Evolutionary conservation across 2,888 invertebrate species (phyloP).

Genomic region (Fragum fragum): DNA sequence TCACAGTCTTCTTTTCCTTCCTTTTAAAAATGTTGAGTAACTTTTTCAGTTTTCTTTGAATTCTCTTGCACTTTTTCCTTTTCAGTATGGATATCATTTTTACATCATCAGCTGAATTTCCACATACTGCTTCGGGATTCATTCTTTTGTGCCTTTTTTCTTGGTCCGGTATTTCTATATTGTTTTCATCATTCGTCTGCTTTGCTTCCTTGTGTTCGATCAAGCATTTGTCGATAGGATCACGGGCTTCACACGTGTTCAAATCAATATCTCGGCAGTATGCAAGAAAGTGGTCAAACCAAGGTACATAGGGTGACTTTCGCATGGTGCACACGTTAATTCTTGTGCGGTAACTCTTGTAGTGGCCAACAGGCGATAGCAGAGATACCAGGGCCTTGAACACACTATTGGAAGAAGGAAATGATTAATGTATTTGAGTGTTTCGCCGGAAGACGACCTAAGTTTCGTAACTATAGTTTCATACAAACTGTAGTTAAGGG

Average conservation of each 20-base stretch:
- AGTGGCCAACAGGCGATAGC: conserved; percentile 20
- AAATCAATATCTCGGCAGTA: conserved; percentile 32
- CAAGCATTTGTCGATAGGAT: too few species aligned
- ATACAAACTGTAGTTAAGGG: too few species aligned
- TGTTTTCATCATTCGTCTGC: too few species aligned
- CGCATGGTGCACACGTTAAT: not conserved
- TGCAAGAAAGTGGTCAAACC: conserved; percentile 48
- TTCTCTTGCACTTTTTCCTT: not conserved
- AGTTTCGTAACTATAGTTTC: too few species aligned
- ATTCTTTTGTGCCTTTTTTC: too few species aligned
- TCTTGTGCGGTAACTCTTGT: conserved; percentile 34
- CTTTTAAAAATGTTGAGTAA: not conserved
- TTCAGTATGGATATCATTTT: conserved; percentile 19
- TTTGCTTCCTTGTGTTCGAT: too few species aligned
- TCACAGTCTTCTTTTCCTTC: not conserved
- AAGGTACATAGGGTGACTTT: conserved; percentile 44
- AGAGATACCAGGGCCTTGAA: conserved; percentile 36
- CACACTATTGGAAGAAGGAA: conserved; percentile 29
- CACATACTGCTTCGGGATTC: not conserved
- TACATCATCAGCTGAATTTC: not conserved
- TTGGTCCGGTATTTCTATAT: too few species aligned
- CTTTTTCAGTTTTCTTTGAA: not conserved
- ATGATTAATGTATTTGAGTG: too few species aligned
- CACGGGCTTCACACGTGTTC: not conserved
- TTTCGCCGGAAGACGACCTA: too few species aligned